Evolutionary conservation across 2,888 invertebrate species (phyloP).

Genomic region (Euclidia mi): DNA sequence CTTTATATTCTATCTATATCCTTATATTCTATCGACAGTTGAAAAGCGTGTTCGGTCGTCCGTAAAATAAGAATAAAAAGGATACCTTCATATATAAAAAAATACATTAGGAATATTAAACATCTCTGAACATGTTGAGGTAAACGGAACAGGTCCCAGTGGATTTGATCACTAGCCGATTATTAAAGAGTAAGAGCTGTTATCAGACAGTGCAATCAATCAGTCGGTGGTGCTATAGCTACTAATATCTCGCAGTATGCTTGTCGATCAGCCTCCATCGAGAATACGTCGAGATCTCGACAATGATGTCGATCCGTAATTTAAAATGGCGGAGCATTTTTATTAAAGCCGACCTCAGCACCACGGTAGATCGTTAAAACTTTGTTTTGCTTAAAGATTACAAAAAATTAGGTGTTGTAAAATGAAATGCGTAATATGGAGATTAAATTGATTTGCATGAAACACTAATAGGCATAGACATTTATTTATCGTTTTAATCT

Average conservation of each 20-base stretch:
- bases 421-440: neutral
- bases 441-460: too few relatives aligned
- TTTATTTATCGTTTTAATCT: too few relatives aligned
- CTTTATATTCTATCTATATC: too few relatives aligned
- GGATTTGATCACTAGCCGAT: too few relatives aligned
- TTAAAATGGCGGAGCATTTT: constrained; percentile 82
- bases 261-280: constrained; percentile 67
- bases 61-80: too few relatives aligned
- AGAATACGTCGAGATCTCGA: constrained; percentile 69
- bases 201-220: constrained; percentile 54
- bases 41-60: too few relatives aligned
- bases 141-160: too few relatives aligned
- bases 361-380: constrained; percentile 65
- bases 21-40: too few relatives aligned
- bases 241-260: constrained; percentile 43
- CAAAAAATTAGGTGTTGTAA: constrained; percentile 23
- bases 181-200: constrained; percentile 36
- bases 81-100: too few relatives aligned
- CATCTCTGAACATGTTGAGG: too few relatives aligned
- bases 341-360: constrained; percentile 59
- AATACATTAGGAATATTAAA: too few relatives aligned
- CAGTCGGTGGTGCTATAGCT: constrained; percentile 43
- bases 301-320: constrained; percentile 80
- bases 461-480: too few relatives aligned
- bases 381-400: constrained; percentile 55